phyloP scores from a whole-genome alignment of 2,113 vertebrate species.

The Zosterops pallidus region DNA sequence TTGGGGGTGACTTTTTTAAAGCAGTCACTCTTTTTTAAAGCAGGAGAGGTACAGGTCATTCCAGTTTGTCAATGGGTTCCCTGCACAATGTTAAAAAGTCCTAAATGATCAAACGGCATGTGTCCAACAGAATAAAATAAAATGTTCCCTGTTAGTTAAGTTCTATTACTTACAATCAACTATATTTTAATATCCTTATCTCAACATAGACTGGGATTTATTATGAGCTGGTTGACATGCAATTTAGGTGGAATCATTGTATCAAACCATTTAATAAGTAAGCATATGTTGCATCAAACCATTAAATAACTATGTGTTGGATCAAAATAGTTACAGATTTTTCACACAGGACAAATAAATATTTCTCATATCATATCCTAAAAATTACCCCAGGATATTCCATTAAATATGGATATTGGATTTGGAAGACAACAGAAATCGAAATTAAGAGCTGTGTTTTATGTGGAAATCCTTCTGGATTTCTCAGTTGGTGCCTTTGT shows the following conservation, averaged over 20 bases:
- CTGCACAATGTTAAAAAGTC: not conserved
- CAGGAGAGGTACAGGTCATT: not conserved
- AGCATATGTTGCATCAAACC: not conserved
- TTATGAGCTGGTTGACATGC: not conserved
- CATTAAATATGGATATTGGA: not conserved
- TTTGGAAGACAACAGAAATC: not conserved
- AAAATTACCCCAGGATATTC: not conserved
- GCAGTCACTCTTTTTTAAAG: too few relatives aligned
- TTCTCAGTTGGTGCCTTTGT: not conserved
- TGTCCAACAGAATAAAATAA: not conserved
- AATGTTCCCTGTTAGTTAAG: not conserved
- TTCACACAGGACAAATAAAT: not conserved
- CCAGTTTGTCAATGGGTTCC: not conserved
- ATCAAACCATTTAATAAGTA: not conserved
- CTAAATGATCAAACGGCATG: not conserved
- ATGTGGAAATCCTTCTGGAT: not conserved
- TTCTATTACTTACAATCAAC: not conserved
- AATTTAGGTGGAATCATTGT: not conserved
- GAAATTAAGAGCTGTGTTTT: not conserved
- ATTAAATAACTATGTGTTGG: not conserved
- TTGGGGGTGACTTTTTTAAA: too few relatives aligned
- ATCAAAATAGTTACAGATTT: not conserved
- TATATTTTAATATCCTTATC: not conserved
- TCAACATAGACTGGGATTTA: not conserved
- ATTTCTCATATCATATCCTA: not conserved